Evolutionary conservation across 2,888 invertebrate species (phyloP).

Genomic region (Stenchaetothrips biformis): DNA sequence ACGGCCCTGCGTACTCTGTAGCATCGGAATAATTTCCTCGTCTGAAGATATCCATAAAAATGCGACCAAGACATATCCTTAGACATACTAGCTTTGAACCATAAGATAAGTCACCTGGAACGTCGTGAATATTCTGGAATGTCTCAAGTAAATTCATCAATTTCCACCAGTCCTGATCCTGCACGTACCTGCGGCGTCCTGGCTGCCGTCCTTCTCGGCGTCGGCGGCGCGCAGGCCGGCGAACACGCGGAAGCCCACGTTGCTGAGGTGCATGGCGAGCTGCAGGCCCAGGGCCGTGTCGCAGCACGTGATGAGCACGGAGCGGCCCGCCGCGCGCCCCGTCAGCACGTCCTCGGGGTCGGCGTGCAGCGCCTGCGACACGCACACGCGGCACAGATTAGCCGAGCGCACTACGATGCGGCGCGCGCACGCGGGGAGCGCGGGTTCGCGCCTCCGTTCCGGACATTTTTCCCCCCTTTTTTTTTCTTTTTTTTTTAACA

Average conservation of each 20-base stretch:
- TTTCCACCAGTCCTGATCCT: constrained; percentile 28
- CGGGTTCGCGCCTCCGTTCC: too few species aligned
- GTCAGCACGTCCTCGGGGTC: constrained; percentile 40
- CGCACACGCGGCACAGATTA: background rate
- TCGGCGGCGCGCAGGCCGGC: constrained; percentile 54
- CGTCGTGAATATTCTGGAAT: too few species aligned
- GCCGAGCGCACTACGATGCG: background rate
- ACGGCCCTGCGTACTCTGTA: too few species aligned
- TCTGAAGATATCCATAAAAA: too few species aligned
- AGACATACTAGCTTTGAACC: too few species aligned
- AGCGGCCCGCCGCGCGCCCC: constrained; percentile 52
- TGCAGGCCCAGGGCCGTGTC: constrained; percentile 76
- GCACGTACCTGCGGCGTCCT: constrained; percentile 28
- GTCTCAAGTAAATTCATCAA: too few species aligned
- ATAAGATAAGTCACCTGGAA: too few species aligned
- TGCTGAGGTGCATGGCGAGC: constrained; percentile 63
- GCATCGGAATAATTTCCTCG: too few species aligned
- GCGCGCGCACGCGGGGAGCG: too few species aligned
- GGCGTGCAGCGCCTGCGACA: constrained; percentile 47
- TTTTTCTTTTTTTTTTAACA: too few species aligned
- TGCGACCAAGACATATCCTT: too few species aligned
- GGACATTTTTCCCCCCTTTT: too few species aligned
- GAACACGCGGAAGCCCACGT: constrained; percentile 70
- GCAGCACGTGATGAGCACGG: constrained; percentile 72
- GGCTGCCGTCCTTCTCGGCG: constrained; percentile 23